Conservation (phyloP, 2,888 invertebrate species). For the Ophonus ardosiacus region DNA sequence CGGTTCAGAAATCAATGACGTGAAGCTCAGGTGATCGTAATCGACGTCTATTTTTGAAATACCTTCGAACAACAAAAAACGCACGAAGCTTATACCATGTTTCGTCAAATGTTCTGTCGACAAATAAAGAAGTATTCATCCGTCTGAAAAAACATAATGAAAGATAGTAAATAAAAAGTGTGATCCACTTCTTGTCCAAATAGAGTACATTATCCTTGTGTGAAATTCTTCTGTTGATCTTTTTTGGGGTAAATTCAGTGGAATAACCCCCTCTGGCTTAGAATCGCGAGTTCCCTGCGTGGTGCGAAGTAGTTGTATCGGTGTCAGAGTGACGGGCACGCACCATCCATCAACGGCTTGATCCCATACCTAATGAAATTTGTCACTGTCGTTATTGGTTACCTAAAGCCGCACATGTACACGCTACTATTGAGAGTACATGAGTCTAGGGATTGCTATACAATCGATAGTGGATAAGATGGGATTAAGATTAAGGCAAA, state of each 20-base stretch:
- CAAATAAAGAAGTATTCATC: too few relatives aligned
- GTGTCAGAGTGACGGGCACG: constrained; percentile 48
- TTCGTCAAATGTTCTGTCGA: too few relatives aligned
- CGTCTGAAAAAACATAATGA: background rate
- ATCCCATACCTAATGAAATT: constrained; percentile 55
- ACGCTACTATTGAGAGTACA: background rate
- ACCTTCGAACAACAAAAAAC: too few relatives aligned
- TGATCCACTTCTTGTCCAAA: background rate
- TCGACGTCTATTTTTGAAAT: too few relatives aligned
- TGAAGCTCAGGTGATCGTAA: too few relatives aligned
- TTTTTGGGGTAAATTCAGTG: constrained; percentile 7
- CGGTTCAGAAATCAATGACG: too few relatives aligned
- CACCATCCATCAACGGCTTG: constrained; percentile 51
- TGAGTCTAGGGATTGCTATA: background rate
- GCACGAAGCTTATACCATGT: too few relatives aligned
- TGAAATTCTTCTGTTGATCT: background rate
- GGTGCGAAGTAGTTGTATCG: constrained; percentile 34
- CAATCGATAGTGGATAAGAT: background rate
- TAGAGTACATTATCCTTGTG: background rate
- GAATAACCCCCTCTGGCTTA: constrained; percentile 4
- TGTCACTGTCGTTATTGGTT: constrained; percentile 56
- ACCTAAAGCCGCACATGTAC: constrained; percentile 36
- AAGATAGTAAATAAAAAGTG: background rate
- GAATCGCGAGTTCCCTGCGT: background rate
- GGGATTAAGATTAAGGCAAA: background rate